Base-by-base conservation (phyloP, 2,888 invertebrate genomes). In the Hemicrepidius hirtus region DNA sequence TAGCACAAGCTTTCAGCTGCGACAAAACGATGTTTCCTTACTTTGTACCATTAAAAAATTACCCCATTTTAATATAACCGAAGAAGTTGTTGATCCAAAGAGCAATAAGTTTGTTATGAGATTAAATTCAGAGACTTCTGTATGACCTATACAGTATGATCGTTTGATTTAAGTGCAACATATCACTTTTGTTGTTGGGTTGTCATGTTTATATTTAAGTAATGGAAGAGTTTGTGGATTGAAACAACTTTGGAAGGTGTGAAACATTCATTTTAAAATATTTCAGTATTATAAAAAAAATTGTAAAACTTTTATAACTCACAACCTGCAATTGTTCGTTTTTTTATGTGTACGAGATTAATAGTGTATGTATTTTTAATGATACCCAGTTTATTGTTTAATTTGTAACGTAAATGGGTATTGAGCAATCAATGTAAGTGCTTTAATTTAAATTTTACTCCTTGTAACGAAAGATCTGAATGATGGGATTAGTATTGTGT, bases 81-180 rank as follows among this genome's bases (percentile, higher is more conserved):
- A 99, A 85, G 97, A 99, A 86, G 95, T 98, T 0, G 95, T 98
- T 13, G 97, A 98, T 88, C 97, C 97, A 0, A 97, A 97, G 86
- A 95, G 94, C 81, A 97, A 98, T 87, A 95, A 97, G 85, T 99
- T 98, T 90, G 94, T 98, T 63, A 88, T 98, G 76, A 90, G 97
- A 84, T 88, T 98, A 53, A 98, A 97, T 84, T 98, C 98, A 0
- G 98, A 99, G 86, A 98, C 98, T 53, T 97, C 97, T 0, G 98
- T 98, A 87, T 98, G 93, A 94, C 92, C 86, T 74, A 82, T 85
- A 78, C 81, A 84, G 73, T 84, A 84, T 59, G 85, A 85, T 79
- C 82, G 86, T 79, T 82, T 86, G 80, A 86, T 86, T 79, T 86
- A 81, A 82, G 41, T 10, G 9, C 9, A 21, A 69, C 65, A 64